These are phyloP conservation scores for Dysidea cf. avara DNA, from an alignment of 37 sponge, comb jelly and placozoan species.

Conservation along the genomic window DNA sequence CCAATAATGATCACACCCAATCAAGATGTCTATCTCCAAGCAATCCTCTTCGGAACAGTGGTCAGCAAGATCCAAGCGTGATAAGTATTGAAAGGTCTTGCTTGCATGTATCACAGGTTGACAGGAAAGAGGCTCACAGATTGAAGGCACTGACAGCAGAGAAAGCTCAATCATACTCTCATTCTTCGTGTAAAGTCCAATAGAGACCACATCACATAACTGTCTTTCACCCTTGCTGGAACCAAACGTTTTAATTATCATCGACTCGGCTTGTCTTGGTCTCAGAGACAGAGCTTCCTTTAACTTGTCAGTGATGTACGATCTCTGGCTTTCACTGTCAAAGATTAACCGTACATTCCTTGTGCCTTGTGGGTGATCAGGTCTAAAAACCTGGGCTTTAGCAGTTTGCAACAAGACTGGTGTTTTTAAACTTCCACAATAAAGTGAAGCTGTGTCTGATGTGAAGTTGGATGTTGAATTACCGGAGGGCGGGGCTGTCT, in stretches of 20 bases:
- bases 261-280: not conserved
- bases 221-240: not conserved
- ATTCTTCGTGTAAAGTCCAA: constrained; percentile 6
- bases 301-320: constrained; percentile 2
- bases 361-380: constrained; percentile 6
- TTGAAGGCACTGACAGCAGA: constrained; percentile 7
- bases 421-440: too few relatives aligned
- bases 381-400: constrained; percentile 19
- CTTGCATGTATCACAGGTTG: not conserved
- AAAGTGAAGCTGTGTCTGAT: too few relatives aligned
- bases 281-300: not conserved
- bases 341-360: constrained; percentile 5
- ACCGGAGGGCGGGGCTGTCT: too few relatives aligned
- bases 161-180: constrained; percentile 1
- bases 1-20: constrained; percentile 38
- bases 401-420: constrained; percentile 29
- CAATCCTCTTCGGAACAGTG: not conserved
- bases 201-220: constrained; percentile 15
- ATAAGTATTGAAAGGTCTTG: not conserved
- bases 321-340: constrained; percentile 14
- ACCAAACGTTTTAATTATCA: constrained; percentile 29
- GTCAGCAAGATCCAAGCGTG: constrained; percentile 17
- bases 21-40: constrained; percentile 6
- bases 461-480: too few relatives aligned
- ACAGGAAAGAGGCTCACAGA: constrained; percentile 8